phyloP scores from a whole-genome alignment of 2,113 vertebrate species.

The Dicrurus megarhynchus region DNA sequence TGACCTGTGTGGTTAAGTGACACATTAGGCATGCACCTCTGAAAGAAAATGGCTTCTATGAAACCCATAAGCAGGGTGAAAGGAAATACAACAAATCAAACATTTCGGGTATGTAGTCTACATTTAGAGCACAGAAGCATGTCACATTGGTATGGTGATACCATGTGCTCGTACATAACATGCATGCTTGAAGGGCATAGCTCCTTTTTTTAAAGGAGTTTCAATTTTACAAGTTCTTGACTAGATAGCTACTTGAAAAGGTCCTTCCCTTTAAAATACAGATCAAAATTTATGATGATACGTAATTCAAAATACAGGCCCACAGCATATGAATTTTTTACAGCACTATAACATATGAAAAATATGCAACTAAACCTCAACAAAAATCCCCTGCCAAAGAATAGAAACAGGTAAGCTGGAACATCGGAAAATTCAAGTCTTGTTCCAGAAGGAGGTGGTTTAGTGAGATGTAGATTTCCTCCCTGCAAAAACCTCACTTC shows the following conservation, averaged over 20 bases:
- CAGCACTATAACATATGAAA: not conserved
- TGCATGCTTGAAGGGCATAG: accelerated
- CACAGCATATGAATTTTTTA: accelerated
- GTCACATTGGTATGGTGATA: accelerated
- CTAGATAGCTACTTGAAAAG: not conserved
- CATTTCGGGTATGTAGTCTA: not conserved
- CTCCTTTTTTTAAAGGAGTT: not conserved
- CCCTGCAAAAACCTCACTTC: not conserved
- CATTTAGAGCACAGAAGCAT: not conserved
- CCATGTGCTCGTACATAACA: too few relatives aligned
- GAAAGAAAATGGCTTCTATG: not conserved
- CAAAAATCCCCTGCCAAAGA: not conserved
- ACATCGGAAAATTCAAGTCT: not conserved
- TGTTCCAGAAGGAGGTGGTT: not conserved
- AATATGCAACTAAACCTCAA: not conserved
- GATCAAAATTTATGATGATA: not conserved
- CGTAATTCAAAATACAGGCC: not conserved
- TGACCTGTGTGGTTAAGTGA: constrained; percentile 71
- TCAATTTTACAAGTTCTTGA: not conserved
- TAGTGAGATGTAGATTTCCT: not conserved
- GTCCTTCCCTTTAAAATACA: not conserved
- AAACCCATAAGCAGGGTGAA: not conserved
- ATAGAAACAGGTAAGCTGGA: not conserved
- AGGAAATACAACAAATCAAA: not conserved
- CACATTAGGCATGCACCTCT: not conserved